Percentiles rank a stretch among this genome's conserved stretches.
Conservation (phyloP, 2,113 vertebrate genomes). For the Spilogale gracilis region DNA sequence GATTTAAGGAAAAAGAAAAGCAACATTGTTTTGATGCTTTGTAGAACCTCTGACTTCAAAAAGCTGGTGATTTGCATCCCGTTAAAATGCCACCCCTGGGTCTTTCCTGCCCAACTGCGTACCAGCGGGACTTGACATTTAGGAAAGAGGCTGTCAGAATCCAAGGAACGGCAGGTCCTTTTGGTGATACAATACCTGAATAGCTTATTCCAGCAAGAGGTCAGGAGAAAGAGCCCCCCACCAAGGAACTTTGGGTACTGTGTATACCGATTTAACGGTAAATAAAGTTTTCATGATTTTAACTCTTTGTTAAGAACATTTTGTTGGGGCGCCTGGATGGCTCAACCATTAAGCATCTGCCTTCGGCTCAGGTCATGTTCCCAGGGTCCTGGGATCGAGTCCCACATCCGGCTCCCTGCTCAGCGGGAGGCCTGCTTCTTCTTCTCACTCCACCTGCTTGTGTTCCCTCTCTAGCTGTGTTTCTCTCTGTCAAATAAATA, state of each 20-base stretch:
- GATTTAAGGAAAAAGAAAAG: background rate
- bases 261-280: background rate
- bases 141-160: slow-evolving; percentile 24
- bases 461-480: too few species aligned
- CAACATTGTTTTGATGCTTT: slow-evolving; percentile 63
- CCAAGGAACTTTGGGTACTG: background rate
- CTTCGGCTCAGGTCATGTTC: too few species aligned
- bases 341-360: too few species aligned
- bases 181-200: slow-evolving; percentile 17
- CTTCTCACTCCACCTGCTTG: too few species aligned
- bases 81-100: slow-evolving; percentile 52
- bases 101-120: background rate
- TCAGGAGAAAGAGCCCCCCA: background rate
- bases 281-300: background rate
- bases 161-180: background rate
- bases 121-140: slow-evolving; percentile 58
- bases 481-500: too few species aligned
- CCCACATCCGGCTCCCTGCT: too few species aligned
- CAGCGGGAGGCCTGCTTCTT: too few species aligned
- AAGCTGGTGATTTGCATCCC: slow-evolving; percentile 50
- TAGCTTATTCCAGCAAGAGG: background rate
- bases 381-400: too few species aligned
- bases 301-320: background rate
- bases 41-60: slow-evolving; percentile 65
- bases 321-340: background rate